Percentiles rank a stretch among this genome's conserved stretches.
Evolutionary conservation across 2,797 vertebrate species (phyloP).

Genomic region (Cuculus canorus): DNA sequence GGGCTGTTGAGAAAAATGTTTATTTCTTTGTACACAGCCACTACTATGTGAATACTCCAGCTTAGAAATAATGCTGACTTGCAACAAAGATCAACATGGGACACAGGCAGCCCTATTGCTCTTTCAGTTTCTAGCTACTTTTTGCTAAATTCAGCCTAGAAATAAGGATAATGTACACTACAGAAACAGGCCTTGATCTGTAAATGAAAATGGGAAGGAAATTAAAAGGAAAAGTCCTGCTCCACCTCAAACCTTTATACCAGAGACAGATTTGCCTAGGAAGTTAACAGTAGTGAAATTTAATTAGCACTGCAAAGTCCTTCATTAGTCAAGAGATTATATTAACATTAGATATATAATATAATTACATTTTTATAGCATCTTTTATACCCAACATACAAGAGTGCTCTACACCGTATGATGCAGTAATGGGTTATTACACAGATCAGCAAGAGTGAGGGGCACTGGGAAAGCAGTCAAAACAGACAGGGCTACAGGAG

Average conservation of each 20-base stretch:
- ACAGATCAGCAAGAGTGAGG: neutral
- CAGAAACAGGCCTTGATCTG: neutral
- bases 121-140: neutral
- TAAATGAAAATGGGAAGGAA: neutral
- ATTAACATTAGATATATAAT: constrained; percentile 8
- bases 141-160: neutral
- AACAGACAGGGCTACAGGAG: neutral
- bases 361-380: constrained; percentile 42
- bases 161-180: neutral
- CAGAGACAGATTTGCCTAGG: constrained; percentile 23
- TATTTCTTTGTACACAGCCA: neutral
- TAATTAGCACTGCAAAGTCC: neutral
- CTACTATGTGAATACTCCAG: neutral
- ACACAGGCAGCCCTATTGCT: accelerated
- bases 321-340: constrained; percentile 29
- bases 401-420: neutral
- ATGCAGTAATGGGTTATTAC: neutral
- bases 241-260: constrained; percentile 13
- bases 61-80: neutral
- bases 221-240: constrained; percentile 16
- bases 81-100: neutral
- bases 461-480: neutral
- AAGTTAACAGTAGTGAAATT: constrained; percentile 23
- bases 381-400: neutral
- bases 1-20: neutral